Evolutionary conservation across 2,113 vertebrate species (phyloP), one percentile per base, ranked within the genome.

Genomic region (Egretta garzetta): DNA sequence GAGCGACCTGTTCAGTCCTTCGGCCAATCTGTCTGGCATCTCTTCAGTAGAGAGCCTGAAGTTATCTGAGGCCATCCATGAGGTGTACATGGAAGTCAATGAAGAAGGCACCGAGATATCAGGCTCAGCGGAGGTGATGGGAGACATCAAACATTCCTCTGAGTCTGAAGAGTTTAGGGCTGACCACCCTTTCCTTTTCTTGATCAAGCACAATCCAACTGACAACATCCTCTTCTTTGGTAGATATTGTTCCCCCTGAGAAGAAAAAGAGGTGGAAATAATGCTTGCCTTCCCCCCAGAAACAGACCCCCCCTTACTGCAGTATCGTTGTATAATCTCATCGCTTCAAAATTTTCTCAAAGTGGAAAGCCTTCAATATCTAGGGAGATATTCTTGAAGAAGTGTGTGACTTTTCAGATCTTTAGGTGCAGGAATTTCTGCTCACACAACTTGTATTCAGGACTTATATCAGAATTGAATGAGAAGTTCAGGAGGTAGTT

Each of bases 21-120:
- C 6, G 0, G 98, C 98, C 45, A 98, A 98, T 53, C 97, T 99
- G 21, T 98, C 98, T 27, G 98, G 98, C 64, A 98, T 98, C 49
- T 97, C 98, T 27, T 41, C 96, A 7, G 81, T 87, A 86, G 64
- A 96, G 26, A 37, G 21, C 59, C 83, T 98, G 15, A 98, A 92
- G 15, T 0, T 98, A 0, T 98, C 98, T 3, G 91, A 97, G 30
- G 88, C 95, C 32, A 5, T 95, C 50, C 98, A 98, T 12, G 84
- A 95, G 64, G 97, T 96, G 0, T 96, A 68, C 63, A 64, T 98
- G 35, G 98, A 98, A 80, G 95, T 98, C 12, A 97, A 76, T 1
- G 98, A 98, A 77, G 95, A 98, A 7, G 98, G 98, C 27, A 96
- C 89, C 0, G 97, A 97, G 77, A 82, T 84, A 1, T 9, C 87